phyloP scores from a whole-genome alignment of 2,113 vertebrate genomes.

The Edolisoma coerulescens region DNA sequence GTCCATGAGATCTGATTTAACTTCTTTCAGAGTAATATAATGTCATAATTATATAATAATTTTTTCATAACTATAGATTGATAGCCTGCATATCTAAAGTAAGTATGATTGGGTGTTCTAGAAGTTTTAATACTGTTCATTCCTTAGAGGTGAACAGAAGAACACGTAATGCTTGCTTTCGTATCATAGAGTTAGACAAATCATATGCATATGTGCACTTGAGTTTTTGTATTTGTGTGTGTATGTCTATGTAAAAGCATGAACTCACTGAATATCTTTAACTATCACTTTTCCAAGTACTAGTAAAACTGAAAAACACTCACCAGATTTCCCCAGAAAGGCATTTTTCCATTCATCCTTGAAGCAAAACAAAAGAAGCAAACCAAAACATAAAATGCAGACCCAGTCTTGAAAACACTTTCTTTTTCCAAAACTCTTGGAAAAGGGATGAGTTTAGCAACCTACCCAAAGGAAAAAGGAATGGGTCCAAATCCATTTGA shows the following conservation, averaged over 20 bases:
- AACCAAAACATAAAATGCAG: neutral
- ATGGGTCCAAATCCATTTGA: neutral
- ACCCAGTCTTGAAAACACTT: neutral
- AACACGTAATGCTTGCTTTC: neutral
- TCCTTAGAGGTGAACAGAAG: neutral
- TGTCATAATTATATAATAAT: neutral
- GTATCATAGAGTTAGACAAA: neutral
- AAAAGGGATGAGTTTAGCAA: neutral
- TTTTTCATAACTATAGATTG: neutral
- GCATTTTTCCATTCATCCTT: neutral
- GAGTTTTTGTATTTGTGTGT: neutral
- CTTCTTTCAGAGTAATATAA: neutral
- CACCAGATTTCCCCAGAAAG: neutral
- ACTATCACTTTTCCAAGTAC: neutral
- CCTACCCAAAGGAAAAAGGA: neutral
- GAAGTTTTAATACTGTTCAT: neutral
- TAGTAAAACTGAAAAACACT: neutral
- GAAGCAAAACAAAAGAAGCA: neutral
- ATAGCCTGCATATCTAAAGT: neutral
- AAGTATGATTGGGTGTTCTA: neutral
- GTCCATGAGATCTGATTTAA: neutral
- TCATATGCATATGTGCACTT: fast-evolving
- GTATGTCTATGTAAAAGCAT: neutral
- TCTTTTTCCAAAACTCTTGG: neutral
- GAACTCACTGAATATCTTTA: neutral